A percentile compares a stretch with the other conserved stretches of the same genome.
Conservation (phyloP, 2,888 invertebrate species). For the Harmothoe impar region DNA sequence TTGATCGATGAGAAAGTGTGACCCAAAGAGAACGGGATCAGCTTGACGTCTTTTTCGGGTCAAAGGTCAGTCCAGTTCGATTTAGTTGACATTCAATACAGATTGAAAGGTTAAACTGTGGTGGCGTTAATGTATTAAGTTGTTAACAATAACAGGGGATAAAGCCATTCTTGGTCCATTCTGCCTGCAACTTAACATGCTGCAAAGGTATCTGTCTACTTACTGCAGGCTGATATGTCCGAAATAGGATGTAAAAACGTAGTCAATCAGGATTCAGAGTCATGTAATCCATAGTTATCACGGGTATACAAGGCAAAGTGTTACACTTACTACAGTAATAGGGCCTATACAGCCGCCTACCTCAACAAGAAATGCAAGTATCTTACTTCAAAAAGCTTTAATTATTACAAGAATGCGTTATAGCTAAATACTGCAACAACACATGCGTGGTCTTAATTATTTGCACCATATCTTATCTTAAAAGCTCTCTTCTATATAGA, state of each 20-base stretch:
- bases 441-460: slow-evolving; percentile 23
- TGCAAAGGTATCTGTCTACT: slow-evolving; percentile 12
- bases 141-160: background rate
- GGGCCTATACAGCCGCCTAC: background rate
- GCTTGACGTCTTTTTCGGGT: background rate
- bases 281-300: background rate
- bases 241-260: slow-evolving; percentile 16
- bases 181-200: slow-evolving; percentile 38
- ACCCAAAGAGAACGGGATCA: background rate
- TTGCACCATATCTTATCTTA: background rate
- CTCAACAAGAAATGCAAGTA: background rate
- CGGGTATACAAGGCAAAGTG: background rate
- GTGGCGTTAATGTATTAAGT: background rate
- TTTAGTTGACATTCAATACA: background rate
- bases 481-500: background rate
- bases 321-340: background rate
- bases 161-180: slow-evolving; percentile 23
- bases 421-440: background rate
- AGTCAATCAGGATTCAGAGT: slow-evolving; percentile 22
- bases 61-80: background rate
- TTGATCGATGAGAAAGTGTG: no score
- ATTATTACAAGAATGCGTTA: background rate
- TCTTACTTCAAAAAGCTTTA: slow-evolving; percentile 10
- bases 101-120: background rate
- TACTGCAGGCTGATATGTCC: slow-evolving; percentile 49